Base-by-base conservation (phyloP, 2,113 vertebrate genomes). In the Plecotus auritus region DNA sequence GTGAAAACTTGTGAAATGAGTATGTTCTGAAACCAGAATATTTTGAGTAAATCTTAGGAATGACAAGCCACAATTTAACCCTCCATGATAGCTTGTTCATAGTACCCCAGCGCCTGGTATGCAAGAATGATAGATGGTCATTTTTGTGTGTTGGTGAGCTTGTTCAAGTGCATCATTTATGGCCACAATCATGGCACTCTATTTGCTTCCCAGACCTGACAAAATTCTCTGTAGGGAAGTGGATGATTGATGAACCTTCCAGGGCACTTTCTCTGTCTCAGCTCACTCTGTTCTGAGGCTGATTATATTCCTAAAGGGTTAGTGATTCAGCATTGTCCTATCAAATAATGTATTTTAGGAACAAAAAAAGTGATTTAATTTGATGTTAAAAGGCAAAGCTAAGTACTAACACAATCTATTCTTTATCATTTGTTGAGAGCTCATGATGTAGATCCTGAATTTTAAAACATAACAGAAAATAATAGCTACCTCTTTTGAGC, bases 311-410 rank as follows among this genome's bases (percentile, higher is more conserved):
- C 73, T 66, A 22, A 88, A 56, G 64, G 5, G 8, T 59, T 90
- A 87, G 82, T 37, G 35, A 56, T 70, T 22, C 82, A 45, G 30
- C 78, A 17, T 80, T 47, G 22, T 78, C n/a, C n/a, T 92, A 26
- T 72, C 76, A 73, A 47, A 23, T 54, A 18, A 64, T 49, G 9
- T 81, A 81, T 85, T 90, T 76, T 80, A 85, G 66, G 42, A 90
- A 37, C 20, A 73, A 70, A 73, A 78, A 42, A 84, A 45, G 14
- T 22, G 9, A 67, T 30, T 81, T 51, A 93, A 80, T 85, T 47
- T 64, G 42, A 72, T 37, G 22, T 88, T 85, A 42, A 56, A 92
- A 49, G 64, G 11, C 20, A 66, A 17, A 28, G 49, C 76, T 70
- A 23, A n/a, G 20, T 35, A 61, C 73, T 88, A 20, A 47, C 16